phyloP scores from a whole-genome alignment of 2,888 invertebrate genomes.

The Platycheirus rosarum region DNA sequence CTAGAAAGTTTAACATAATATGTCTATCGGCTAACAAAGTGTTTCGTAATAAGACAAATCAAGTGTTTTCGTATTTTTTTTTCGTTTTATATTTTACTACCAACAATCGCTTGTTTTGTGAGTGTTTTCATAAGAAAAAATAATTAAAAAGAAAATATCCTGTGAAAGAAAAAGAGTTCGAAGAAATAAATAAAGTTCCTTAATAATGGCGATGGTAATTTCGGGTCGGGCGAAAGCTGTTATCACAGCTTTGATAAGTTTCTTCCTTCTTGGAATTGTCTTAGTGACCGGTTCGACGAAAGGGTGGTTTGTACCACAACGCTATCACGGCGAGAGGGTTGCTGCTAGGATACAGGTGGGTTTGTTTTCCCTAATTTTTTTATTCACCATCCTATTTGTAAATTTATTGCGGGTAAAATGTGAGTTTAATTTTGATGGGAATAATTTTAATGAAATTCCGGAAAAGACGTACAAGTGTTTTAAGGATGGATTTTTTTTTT shows the following conservation, averaged over 20 bases:
- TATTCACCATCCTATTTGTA: neutral
- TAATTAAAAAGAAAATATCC: slow-evolving; percentile 12
- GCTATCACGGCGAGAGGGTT: slow-evolving; percentile 84
- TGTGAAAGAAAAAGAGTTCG: neutral
- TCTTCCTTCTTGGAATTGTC: slow-evolving; percentile 84
- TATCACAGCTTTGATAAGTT: slow-evolving; percentile 84
- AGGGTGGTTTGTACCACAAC: slow-evolving; percentile 85
- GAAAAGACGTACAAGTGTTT: neutral
- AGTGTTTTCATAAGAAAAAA: neutral
- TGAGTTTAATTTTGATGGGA: slow-evolving; percentile 1
- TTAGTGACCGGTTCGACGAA: slow-evolving; percentile 85
- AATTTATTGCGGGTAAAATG: neutral
- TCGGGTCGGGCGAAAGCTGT: slow-evolving; percentile 86
- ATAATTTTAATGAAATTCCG: slow-evolving; percentile 8
- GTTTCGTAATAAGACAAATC: too few species aligned
- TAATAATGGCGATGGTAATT: slow-evolving; percentile 86
- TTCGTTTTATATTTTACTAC: slow-evolving; percentile 2
- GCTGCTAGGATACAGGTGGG: slow-evolving; percentile 85
- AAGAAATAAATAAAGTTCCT: slow-evolving; percentile 49
- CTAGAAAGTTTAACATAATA: neutral
- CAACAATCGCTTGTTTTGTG: neutral
- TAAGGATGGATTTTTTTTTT: neutral
- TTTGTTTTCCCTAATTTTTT: neutral
- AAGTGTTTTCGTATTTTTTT: neutral
- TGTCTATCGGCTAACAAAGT: too few species aligned